A percentile compares a stretch with the other conserved stretches of the same genome.
Evolutionary conservation across 2,888 invertebrate genomes (phyloP).

Genomic region (Drosophila flavopinicola): DNA sequence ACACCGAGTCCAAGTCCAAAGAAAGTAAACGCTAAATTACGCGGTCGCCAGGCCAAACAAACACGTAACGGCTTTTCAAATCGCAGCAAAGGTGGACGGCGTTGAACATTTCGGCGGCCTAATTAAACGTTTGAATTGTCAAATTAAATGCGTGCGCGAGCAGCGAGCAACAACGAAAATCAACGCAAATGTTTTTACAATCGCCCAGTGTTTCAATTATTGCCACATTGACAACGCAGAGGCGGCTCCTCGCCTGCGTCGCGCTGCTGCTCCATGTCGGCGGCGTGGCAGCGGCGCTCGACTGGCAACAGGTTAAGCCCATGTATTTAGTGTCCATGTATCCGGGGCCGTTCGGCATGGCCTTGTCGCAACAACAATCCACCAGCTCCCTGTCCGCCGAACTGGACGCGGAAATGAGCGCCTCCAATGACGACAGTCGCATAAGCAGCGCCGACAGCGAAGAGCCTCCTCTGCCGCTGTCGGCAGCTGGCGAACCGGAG

Average conservation of each 20-base stretch:
- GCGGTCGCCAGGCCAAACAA: conserved; percentile 9
- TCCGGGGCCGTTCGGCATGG: conserved; percentile 61
- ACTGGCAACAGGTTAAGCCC: conserved; percentile 82
- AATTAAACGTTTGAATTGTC: conserved; percentile 50
- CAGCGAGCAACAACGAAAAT: conserved; percentile 35
- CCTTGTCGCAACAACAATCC: conserved; percentile 37
- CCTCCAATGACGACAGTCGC: conserved; percentile 45
- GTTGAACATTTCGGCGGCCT: conserved; percentile 21
- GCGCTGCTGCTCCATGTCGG: conserved; percentile 44
- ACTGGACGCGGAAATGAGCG: conserved; percentile 71
- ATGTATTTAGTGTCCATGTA: conserved; percentile 83
- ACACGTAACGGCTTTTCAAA: conserved; percentile 63
- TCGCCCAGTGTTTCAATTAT: conserved; percentile 50
- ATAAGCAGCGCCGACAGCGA: conserved; percentile 43
- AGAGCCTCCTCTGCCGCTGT: too few relatives aligned
- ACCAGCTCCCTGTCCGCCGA: conserved; percentile 53
- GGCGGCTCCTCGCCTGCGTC: conserved; percentile 27
- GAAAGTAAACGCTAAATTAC: conserved; percentile 36
- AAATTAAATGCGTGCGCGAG: conserved; percentile 68
- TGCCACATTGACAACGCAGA: conserved; percentile 50
- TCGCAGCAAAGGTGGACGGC: conserved; percentile 39
- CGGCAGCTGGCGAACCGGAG: conserved; percentile 50
- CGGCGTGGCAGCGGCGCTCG: conserved; percentile 60
- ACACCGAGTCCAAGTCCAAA: conserved; percentile 34
- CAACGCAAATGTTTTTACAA: conserved; percentile 74